Base-by-base conservation (phyloP, 2,888 invertebrate species). In the Neoaliturus tenellus region DNA sequence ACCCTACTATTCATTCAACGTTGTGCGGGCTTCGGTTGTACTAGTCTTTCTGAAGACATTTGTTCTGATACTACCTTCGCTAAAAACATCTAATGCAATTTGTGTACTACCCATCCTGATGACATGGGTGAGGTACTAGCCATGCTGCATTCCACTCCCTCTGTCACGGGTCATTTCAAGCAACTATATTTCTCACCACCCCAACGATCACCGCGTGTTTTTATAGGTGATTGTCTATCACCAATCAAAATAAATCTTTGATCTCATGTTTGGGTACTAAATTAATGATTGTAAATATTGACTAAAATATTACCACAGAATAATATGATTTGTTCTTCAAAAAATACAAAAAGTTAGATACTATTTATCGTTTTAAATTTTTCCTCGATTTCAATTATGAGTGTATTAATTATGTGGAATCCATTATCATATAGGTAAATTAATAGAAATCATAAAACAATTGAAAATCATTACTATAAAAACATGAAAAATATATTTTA, bases 131-230 rank as follows among this genome's bases (percentile, higher is more conserved):
- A n/a, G 3, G 73, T 73, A 75, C 31, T 75, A 35, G 8, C 73
- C 20, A 8, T 39, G 20, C 73, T 23, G 44, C 25, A 28, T 48
- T 48, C 75, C 75, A 75, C 48, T 75, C 75, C 44, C 75, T 41
- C 20, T 81, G 80, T 83, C 81, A 85, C 78, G 83, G 85, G 81
- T 83, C 67, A 39, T 83, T 81, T 83, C 85, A 81, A 58, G 81
- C 69, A 23, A 5, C 0, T 23, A 25, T 75, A 51, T 44, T 55
- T 23, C 39, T 44, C 58, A 39, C 82, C 20, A n/a, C 25, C 41
- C 58, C 31, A 81, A 78, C 28, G 55, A 58, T 28, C 28, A 5
- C 48, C 28, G 23, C n/a, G n/a, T n/a, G n/a, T 55, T 55, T 78
- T 78, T 31, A 78, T 55, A 48, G 6, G 33, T 55, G 48, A 23